Evolutionary conservation across 2,797 vertebrate species (phyloP), one percentile per base, ranked within the genome.

Genomic region (Pangasius mekongensis): DNA sequence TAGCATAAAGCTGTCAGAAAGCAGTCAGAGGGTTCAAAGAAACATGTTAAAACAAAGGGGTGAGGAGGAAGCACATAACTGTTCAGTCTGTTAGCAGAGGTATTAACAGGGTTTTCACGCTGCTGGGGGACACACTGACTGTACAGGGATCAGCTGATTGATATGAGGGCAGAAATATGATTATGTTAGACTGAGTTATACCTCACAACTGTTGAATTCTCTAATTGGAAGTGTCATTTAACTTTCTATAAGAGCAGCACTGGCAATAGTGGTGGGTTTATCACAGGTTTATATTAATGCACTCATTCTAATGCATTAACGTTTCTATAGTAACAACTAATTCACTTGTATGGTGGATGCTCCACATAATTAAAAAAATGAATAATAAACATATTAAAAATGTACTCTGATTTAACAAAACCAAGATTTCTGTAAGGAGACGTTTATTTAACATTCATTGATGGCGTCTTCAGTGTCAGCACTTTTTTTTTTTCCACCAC

Each of bases 1-100:
- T 90, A 89, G 84, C 91, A 91, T 92, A 86, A 90, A 89, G 62
- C 52, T 36, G 64, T 33, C 86, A 74, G 78, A 89, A 89, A 85
- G 81, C 7, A 16, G n/a, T 74, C 82, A 30, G 36, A 78, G 36
- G 56, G 83, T 89, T 84, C 73, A 86, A 77, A 89, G 58, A 18
- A 85, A 88, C 24, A 39, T 62, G 88, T 88, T 87, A 84, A 81
- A 86, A 87, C 66, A 86, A 87, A 87, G 43, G 60, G 43, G 30
- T 71, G 54, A 80, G 27, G 86, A 52, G 27, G 67, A 71, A 62
- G 47, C 36, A 24, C 78, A 80, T 16, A 83, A 58, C 39, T 74
- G 82, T 66, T 22, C 58, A 73, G 77, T 24, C 16, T 58, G 54
- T 58, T 58, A 58, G 77, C 77, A 60, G 30, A 39, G 18, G 49